Percentiles rank a stretch among this genome's conserved stretches.
phyloP scores from a whole-genome alignment of 2,113 vertebrate genomes.

The Misgurnus anguillicaudatus region DNA sequence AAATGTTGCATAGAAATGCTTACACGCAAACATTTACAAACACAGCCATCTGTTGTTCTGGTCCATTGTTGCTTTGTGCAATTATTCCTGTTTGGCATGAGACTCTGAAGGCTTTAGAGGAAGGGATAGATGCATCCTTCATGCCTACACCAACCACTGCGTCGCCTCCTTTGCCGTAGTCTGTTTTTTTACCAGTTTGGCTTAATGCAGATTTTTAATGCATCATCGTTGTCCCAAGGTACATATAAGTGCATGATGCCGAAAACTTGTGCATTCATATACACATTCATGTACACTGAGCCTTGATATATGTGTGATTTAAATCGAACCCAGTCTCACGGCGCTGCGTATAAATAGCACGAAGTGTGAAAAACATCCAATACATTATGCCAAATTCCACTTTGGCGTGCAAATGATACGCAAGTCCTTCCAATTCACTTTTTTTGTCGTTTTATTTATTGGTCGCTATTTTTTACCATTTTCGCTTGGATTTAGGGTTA shows the following conservation, averaged over 20 bases:
- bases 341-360: no score
- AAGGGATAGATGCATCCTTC: neutral
- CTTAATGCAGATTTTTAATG: slow-evolving; percentile 18
- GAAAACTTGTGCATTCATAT: neutral
- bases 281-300: neutral
- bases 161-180: neutral
- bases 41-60: slow-evolving; percentile 27
- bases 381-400: no score
- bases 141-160: neutral
- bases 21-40: slow-evolving; percentile 34
- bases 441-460: no score
- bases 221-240: neutral
- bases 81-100: slow-evolving; percentile 3
- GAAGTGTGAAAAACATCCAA: no score
- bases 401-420: no score
- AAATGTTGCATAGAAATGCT: slow-evolving; percentile 20
- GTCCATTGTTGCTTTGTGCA: neutral
- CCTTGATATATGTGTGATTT: neutral
- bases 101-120: neutral
- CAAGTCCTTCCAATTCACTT: no score
- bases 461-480: no score
- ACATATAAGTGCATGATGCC: neutral
- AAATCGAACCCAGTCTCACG: no score
- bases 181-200: neutral
- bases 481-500: no score